Evolutionary conservation across 2,888 invertebrate species (phyloP).

Genomic region (Orchesella flavescens): DNA sequence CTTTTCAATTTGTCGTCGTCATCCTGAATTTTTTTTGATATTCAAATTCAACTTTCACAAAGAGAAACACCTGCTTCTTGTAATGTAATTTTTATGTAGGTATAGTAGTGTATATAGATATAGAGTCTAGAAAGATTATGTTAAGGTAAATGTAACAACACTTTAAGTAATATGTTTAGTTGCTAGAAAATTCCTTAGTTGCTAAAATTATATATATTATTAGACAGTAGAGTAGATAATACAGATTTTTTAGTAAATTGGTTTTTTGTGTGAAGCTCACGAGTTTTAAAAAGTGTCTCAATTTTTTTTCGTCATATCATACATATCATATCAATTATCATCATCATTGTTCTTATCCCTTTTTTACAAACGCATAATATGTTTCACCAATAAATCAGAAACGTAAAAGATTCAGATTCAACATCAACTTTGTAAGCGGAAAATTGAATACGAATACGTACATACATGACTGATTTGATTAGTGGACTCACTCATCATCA

Average conservation of each 20-base stretch:
- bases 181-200: neutral
- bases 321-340: neutral
- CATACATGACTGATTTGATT: no score
- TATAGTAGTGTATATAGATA: no score
- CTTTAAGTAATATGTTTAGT: neutral
- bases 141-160: no score
- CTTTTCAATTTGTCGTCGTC: no score
- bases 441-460: no score
- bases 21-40: no score
- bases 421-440: no score
- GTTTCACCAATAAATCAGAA: neutral
- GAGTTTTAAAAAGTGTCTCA: constrained; percentile 62
- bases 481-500: no score
- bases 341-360: neutral
- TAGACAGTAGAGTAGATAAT: constrained; percentile 17
- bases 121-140: no score
- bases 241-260: constrained; percentile 53
- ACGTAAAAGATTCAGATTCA: neutral
- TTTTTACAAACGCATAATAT: neutral
- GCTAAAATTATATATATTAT: constrained; percentile 4
- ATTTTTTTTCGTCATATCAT: constrained; percentile 1
- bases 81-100: no score
- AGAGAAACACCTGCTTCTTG: no score
- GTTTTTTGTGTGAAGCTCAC: constrained; percentile 64
- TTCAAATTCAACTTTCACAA: no score